Base-by-base conservation (phyloP, 2,797 vertebrate species). In the Manis javanica region DNA sequence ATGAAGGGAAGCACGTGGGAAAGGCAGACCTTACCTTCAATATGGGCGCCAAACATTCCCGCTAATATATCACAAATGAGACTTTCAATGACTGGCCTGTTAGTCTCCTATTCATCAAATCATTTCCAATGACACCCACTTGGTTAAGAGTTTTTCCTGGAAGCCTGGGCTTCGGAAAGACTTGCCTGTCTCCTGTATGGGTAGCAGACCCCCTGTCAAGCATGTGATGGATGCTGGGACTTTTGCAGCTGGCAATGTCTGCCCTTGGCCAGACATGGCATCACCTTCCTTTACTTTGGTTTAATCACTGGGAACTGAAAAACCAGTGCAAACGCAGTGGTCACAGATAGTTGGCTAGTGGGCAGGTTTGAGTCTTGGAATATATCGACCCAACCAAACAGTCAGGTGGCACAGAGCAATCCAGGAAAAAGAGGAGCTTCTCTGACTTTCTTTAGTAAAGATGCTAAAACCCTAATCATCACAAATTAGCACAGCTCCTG, bases 1-100 rank as follows among this genome's bases (percentile, higher is more conserved):
- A 96, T 97, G 97, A 97, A 93, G 95, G 95, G 87, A 75, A 55
- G 94, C 95, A 90, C 97, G 95, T 93, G 97, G 93, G 92, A 94
- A 95, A 96, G 92, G 55, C 77, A 79, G 95, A 34, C 83, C 24
- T 78, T n/a, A 94, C 90, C 95, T 96, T 96, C 96, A 37, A 53
- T 71, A 78, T 49, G 91, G 96, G 91, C 91, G 90, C 94, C 79
- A 51, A 81, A 71, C 89, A 90, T 93, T 94, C 86, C 84, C 87
- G 83, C 89, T 97, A 78, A 96, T 95, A 96, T 37, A 93, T 92
- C 96, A 97, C 83, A 85, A 82, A 78, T 49, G 96, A 95, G 72
- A 96, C 84, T 95, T 95, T 95, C 94, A 90, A 85, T 90, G 94
- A 92, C 89, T 90, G 75, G 91, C 75, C 66, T 13, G 69, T 75